phyloP scores from a whole-genome alignment of 2,888 invertebrate genomes.

The Epinotia bilunana region DNA sequence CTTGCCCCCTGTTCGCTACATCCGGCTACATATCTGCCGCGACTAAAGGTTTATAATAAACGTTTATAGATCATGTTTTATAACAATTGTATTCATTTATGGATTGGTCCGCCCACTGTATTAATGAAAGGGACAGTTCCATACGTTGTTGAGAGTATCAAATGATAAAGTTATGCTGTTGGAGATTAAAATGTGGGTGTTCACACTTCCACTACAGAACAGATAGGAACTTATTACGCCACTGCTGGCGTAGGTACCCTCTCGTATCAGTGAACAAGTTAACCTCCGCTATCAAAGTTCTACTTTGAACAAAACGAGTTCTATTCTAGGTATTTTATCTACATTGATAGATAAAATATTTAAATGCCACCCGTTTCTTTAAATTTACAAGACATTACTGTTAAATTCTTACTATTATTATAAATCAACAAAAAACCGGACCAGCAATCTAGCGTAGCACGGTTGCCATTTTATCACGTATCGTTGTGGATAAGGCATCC shows the following conservation, averaged over 20 bases:
- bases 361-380: not conserved
- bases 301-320: constrained; percentile 10
- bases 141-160: constrained; percentile 7
- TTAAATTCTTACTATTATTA: not conserved
- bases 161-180: constrained; percentile 1
- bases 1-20: constrained; percentile 38
- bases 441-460: too few species aligned
- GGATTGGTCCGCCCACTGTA: not conserved
- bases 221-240: constrained; percentile 21
- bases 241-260: not conserved
- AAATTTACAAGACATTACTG: not conserved
- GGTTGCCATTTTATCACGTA: too few species aligned
- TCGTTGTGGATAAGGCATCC: too few species aligned
- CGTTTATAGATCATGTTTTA: constrained; percentile 12
- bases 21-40: constrained; percentile 42
- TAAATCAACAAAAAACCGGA: too few species aligned
- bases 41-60: constrained; percentile 4
- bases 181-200: constrained; percentile 29
- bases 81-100: not conserved
- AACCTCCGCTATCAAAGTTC: constrained; percentile 8
- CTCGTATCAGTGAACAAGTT: constrained; percentile 15
- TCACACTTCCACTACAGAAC: constrained; percentile 21
- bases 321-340: not conserved
- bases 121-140: not conserved
- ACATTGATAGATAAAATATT: not conserved